Base-by-base conservation (phyloP, 2,113 vertebrate genomes). In the Turnix velox region DNA sequence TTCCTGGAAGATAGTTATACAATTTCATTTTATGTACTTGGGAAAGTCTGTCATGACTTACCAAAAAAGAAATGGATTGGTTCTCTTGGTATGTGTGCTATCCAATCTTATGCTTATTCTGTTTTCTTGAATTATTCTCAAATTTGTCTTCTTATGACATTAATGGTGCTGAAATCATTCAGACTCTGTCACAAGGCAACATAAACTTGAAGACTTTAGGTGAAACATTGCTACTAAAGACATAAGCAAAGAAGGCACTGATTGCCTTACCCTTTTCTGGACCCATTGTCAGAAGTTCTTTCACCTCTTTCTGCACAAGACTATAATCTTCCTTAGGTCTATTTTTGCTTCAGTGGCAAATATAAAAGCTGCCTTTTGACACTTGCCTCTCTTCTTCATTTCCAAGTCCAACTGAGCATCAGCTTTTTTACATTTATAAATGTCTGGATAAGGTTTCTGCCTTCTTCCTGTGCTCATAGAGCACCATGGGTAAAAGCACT, bases 91-190 rank as follows among this genome's bases (percentile, higher is more conserved):
- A 14, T 9, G 40, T 15, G 52, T 71, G 15, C 16, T 81, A 10
- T 58, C 14, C 22, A 24, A 7, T 37, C 12, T 15, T 31, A 31
- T 59, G 24, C 0, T 0, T 49, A 14, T 27, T 8, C 27, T 19
- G 8, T 73, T 68, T 72, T 4, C 23, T 73, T 0, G 0, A 40
- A 17, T 63, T 65, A 73, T 42, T 45, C n/a, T 35, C 65, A n/a
- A 80, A 77, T 87, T 72, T 10, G 20, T 71, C 52, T 62, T 84
- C n/a, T 11, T 59, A 1, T 19, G 3, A 63, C n/a, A 14, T 51
- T 8, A 43, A 46, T 19, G 35, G 8, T 31, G 25, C 9, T 39
- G 9, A 14, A 55, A 51, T 69, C 16, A 30, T 74, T 82, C 45
- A 52, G 16, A 62, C 10, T 65, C n/a, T 66, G 7, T 11, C 33